phyloP scores from a whole-genome alignment of 2,888 invertebrate species.

The Ophion costatus region DNA sequence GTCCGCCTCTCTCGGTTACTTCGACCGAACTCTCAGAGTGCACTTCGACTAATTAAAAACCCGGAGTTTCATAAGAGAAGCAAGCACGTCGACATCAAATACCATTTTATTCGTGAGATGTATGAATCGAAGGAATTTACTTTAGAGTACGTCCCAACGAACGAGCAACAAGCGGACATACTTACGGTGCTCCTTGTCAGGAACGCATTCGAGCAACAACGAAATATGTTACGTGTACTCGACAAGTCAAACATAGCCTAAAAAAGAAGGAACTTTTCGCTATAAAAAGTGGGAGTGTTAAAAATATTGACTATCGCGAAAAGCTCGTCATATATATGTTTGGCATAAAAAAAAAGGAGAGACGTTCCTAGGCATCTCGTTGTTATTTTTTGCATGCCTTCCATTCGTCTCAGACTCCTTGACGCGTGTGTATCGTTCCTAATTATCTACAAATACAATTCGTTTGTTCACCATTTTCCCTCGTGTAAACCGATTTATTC shows the following conservation, averaged over 20 bases:
- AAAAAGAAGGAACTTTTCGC: slow-evolving; percentile 1
- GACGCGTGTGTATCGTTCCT: no score
- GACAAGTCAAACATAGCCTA: slow-evolving; percentile 9
- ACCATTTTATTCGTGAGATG: slow-evolving; percentile 40
- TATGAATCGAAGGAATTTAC: slow-evolving; percentile 24
- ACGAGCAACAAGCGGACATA: slow-evolving; percentile 36
- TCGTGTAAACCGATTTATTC: background rate
- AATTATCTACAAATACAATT: no score
- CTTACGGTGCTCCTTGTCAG: slow-evolving; percentile 32
- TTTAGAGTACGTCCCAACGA: slow-evolving; percentile 25
- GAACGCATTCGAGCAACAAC: slow-evolving; percentile 31
- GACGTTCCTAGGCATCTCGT: no score
- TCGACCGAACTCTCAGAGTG: background rate
- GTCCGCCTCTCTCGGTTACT: no score
- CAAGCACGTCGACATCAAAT: slow-evolving; percentile 43
- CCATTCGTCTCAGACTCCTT: no score
- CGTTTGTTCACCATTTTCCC: no score
- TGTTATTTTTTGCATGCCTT: no score
- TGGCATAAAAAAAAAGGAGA: no score
- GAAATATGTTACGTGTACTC: slow-evolving; percentile 35
- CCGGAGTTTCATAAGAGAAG: slow-evolving; percentile 38
- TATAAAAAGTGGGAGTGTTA: slow-evolving; percentile 29
- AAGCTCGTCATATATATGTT: no score
- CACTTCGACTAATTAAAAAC: slow-evolving; percentile 34
- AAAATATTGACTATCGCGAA: slow-evolving; percentile 6